phyloP scores from a whole-genome alignment of 2,797 vertebrate species.

The Tapera naevia region DNA sequence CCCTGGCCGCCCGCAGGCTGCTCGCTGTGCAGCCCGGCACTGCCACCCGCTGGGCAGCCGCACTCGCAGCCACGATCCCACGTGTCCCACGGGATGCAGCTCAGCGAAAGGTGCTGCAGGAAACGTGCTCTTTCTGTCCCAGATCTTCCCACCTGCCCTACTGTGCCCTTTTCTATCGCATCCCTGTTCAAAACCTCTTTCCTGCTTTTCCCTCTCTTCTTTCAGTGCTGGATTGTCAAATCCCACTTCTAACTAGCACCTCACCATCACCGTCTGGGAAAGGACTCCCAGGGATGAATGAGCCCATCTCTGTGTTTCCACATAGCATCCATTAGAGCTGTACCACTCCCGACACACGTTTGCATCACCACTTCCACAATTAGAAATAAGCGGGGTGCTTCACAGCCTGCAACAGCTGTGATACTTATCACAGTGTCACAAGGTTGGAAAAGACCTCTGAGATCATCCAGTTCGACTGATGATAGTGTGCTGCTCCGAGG shows the following conservation, averaged over 20 bases:
- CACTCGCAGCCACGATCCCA: not conserved
- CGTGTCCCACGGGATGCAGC: accelerated
- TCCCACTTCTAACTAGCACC: not conserved
- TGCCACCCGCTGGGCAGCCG: no score
- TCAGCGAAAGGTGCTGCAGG: not conserved
- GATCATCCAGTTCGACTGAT: no score
- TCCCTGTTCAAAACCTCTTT: not conserved
- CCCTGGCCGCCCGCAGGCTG: not conserved
- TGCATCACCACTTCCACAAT: not conserved
- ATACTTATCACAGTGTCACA: no score
- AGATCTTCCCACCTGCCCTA: not conserved
- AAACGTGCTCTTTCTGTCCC: accelerated
- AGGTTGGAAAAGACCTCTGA: no score
- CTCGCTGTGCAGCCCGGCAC: no score
- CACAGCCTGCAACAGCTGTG: not conserved
- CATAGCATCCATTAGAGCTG: not conserved
- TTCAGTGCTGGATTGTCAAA: not conserved
- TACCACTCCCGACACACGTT: not conserved
- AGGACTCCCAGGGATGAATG: not conserved
- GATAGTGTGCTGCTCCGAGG: accelerated
- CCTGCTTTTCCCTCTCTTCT: not conserved
- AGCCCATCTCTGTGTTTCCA: not conserved
- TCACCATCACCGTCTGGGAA: not conserved
- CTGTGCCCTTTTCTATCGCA: not conserved
- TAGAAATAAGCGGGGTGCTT: not conserved